Percentiles rank a stretch among this genome's conserved stretches.
phyloP scores from a whole-genome alignment of 2,888 invertebrate genomes.

The Cremastobaeus sp. region DNA sequence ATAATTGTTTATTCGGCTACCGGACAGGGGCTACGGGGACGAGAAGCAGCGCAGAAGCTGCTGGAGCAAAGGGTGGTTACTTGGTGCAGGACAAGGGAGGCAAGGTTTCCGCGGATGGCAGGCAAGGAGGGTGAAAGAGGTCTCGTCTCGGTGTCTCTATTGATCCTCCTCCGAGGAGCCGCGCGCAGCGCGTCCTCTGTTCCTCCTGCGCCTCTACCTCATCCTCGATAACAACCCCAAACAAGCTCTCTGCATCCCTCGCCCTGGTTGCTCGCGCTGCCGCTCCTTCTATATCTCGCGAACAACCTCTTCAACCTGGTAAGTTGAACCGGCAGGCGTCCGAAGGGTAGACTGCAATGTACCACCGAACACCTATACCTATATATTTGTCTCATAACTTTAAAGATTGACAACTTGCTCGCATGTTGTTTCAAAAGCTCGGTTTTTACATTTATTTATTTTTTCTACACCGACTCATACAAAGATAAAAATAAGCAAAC shows the following conservation, averaged over 20 bases:
- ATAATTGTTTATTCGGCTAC: no score
- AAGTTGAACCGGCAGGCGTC: constrained; percentile 43
- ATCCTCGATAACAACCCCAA: constrained; percentile 65
- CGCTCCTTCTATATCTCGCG: constrained; percentile 45
- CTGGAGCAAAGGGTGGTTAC: constrained; percentile 32
- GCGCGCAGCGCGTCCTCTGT: constrained; percentile 77
- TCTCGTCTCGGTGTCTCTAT: constrained; percentile 78
- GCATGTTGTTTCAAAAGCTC: constrained; percentile 25
- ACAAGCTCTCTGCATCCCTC: constrained; percentile 49
- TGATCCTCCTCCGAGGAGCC: constrained; percentile 77
- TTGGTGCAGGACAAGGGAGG: constrained; percentile 43
- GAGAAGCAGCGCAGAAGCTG: constrained; percentile 48
- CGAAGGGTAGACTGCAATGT: constrained; percentile 57
- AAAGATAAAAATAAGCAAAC: no score
- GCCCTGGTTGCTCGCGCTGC: constrained; percentile 34
- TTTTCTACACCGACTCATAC: no score
- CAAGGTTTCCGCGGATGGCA: constrained; percentile 52
- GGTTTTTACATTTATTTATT: no score
- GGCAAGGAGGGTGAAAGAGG: constrained; percentile 71
- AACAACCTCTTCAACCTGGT: constrained; percentile 54
- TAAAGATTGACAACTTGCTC: constrained; percentile 35
- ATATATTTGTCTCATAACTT: constrained; percentile 54
- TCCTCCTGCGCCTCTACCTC: constrained; percentile 64
- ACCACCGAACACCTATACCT: constrained; percentile 43
- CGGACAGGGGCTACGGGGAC: no score